Percentiles rank a stretch among this genome's conserved stretches.
These are phyloP conservation scores for Hydropotes inermis DNA, from an alignment of 2,113 vertebrate genomes.

Conservation along the genomic window DNA sequence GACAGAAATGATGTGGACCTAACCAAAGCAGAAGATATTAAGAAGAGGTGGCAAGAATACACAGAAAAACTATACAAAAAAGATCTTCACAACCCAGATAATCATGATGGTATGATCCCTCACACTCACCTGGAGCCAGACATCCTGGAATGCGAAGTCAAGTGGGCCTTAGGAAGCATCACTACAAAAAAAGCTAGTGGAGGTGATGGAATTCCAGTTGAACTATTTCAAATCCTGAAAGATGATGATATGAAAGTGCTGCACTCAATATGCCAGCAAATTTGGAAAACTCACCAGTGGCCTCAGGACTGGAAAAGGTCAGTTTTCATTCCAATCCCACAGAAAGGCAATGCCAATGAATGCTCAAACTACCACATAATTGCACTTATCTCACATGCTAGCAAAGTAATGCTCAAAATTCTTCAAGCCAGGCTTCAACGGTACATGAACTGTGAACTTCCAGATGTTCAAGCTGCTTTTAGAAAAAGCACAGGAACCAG, in stretches of 20 bases:
- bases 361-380: background rate
- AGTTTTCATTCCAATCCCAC: background rate
- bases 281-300: background rate
- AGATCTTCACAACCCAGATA: background rate
- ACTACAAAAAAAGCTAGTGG: background rate
- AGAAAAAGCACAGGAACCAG: background rate
- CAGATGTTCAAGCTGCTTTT: background rate
- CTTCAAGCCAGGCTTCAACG: background rate
- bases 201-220: background rate
- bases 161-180: background rate
- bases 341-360: background rate
- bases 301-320: background rate
- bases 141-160: background rate
- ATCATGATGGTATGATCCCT: background rate
- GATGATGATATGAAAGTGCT: background rate
- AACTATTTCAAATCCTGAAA: background rate
- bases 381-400: background rate
- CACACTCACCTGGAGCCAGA: background rate
- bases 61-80: background rate
- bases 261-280: background rate
- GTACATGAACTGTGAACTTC: background rate
- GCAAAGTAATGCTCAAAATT: background rate
- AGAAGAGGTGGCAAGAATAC: background rate
- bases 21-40: background rate
- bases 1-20: background rate